phyloP scores from a whole-genome alignment of 2,888 invertebrate species.

The Luperina nickerlii region DNA sequence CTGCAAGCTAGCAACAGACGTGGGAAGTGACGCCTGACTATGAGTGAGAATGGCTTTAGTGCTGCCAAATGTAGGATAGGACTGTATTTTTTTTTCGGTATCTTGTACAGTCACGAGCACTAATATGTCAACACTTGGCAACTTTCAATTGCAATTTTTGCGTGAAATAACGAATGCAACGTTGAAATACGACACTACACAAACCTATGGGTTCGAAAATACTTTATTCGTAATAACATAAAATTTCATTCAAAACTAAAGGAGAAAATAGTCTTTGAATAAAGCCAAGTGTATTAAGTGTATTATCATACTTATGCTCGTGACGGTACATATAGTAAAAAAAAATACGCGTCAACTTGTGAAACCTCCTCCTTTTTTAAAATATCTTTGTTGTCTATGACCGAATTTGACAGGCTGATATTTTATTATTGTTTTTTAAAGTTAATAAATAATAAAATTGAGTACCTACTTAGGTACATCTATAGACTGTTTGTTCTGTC shows the following conservation, averaged over 20 bases:
- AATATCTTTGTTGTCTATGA: background rate
- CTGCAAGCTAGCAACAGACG: conserved; percentile 37
- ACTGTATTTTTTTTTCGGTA: background rate
- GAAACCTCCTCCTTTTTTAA: background rate
- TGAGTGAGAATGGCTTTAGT: conserved; percentile 22
- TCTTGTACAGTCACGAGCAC: too few relatives aligned
- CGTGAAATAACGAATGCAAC: too few relatives aligned
- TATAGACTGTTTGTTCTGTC: background rate
- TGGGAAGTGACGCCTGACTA: conserved; percentile 48
- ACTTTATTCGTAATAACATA: too few relatives aligned
- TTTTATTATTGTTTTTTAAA: background rate
- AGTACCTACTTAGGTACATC: background rate
- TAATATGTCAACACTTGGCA: too few relatives aligned
- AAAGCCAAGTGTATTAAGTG: too few relatives aligned
- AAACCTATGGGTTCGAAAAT: too few relatives aligned
- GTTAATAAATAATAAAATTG: background rate
- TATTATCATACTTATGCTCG: too few relatives aligned
- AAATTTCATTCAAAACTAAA: too few relatives aligned
- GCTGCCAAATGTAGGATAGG: conserved; percentile 4
- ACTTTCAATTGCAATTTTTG: too few relatives aligned
- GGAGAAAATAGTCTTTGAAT: too few relatives aligned
- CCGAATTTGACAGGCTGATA: background rate
- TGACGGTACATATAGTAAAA: background rate
- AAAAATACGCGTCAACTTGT: background rate
- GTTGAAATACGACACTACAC: too few relatives aligned